Evolutionary conservation across 2,113 vertebrate genomes (phyloP).

Genomic region (Globicephala melas): DNA sequence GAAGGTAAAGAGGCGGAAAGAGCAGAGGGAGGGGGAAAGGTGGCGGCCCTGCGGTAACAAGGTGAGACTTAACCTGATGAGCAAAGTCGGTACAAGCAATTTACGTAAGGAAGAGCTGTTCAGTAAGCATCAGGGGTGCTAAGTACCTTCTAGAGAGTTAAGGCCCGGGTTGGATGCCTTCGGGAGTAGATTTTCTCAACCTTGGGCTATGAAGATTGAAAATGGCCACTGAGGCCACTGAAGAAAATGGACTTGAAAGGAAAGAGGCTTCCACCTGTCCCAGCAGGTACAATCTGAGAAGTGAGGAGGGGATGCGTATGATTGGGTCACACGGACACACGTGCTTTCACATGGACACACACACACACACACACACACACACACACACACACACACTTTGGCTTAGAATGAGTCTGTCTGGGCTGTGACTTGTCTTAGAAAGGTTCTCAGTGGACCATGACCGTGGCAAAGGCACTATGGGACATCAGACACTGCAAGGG

Average conservation of each 20-base stretch:
- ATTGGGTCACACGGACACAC: not conserved
- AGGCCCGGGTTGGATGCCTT: not conserved
- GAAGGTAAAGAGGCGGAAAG: not conserved
- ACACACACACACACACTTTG: not conserved
- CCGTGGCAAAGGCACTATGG: not conserved
- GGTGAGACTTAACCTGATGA: not conserved
- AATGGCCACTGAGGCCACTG: not conserved
- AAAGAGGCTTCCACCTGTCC: not conserved
- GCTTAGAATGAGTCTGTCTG: not conserved
- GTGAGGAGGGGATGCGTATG: accelerated
- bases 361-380: no score
- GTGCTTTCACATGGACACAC: not conserved
- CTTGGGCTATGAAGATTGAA: not conserved
- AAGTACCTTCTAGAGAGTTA: not conserved
- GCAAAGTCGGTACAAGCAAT: not conserved
- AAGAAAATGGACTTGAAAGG: not conserved
- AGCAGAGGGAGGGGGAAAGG: not conserved
- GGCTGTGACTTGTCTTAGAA: not conserved
- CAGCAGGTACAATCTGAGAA: not conserved
- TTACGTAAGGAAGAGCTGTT: not conserved
- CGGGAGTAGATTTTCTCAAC: not conserved
- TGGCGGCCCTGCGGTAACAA: not conserved
- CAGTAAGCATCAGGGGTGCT: not conserved
- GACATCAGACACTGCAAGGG: not conserved
- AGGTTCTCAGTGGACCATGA: not conserved